Evolutionary conservation across 2,888 invertebrate genomes (phyloP).

Genomic region (Strigamia maritima): DNA sequence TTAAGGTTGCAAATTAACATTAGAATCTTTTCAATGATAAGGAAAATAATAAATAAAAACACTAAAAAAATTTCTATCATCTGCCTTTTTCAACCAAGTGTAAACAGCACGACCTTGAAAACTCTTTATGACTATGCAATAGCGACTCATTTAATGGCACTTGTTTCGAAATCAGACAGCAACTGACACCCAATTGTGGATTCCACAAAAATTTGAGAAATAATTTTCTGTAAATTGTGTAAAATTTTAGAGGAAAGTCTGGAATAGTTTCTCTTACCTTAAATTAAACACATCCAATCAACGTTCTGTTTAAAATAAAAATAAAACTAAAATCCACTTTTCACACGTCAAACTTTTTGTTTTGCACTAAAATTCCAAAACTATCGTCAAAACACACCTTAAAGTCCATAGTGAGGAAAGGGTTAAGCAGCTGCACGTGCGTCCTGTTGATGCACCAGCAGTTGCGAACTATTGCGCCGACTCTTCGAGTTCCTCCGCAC

Average conservation of each 20-base stretch:
- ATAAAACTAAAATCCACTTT: neutral
- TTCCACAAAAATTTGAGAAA: neutral
- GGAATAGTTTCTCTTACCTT: neutral
- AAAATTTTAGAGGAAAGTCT: neutral
- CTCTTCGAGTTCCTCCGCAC: neutral
- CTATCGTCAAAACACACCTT: neutral
- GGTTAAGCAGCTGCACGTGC: slow-evolving; percentile 29
- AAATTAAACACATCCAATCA: neutral
- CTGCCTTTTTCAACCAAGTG: slow-evolving; percentile 15
- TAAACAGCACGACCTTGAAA: slow-evolving; percentile 28
- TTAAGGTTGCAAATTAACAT: slow-evolving; percentile 7
- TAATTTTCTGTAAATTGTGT: neutral
- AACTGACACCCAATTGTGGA: slow-evolving; percentile 17
- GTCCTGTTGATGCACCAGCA: slow-evolving; percentile 22
- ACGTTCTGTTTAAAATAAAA: neutral
- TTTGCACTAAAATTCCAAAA: neutral
- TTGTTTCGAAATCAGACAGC: slow-evolving; percentile 25
- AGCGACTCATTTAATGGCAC: slow-evolving; percentile 26
- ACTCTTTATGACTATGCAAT: slow-evolving; percentile 28
- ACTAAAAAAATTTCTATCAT: slow-evolving; percentile 9
- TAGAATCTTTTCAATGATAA: neutral
- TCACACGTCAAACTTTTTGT: too few relatives aligned
- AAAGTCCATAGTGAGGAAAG: neutral
- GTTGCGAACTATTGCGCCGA: neutral
- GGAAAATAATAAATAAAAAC: slow-evolving; percentile 14